Conservation (phyloP, 2,797 vertebrate species). For the Mastacembelus armatus region DNA sequence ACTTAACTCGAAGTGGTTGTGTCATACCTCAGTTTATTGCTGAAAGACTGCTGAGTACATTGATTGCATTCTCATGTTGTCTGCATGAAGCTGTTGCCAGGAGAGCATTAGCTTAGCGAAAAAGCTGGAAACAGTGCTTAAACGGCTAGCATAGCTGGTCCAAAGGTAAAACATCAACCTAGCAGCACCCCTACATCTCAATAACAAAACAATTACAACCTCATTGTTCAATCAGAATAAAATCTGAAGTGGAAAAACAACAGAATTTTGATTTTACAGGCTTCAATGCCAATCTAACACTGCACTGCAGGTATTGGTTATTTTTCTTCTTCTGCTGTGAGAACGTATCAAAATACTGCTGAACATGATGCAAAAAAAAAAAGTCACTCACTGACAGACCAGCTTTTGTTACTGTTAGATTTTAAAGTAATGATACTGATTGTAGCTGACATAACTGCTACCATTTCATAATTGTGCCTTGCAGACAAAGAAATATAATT, state of each 20-base stretch:
- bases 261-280: too few relatives aligned
- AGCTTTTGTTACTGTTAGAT: background rate
- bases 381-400: too few relatives aligned
- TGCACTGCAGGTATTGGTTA: background rate
- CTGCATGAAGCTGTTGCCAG: background rate
- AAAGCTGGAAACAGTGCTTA: background rate
- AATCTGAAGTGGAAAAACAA: too few relatives aligned
- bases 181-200: too few relatives aligned
- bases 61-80: background rate
- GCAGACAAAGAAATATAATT: too few relatives aligned
- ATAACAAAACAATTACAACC: background rate
- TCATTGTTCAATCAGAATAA: background rate
- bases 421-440: background rate
- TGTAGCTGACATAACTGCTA: background rate
- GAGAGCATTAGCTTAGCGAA: background rate
- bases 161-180: background rate
- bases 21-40: background rate
- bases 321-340: too few relatives aligned
- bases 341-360: background rate
- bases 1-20: constrained; percentile 40
- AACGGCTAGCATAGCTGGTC: background rate
- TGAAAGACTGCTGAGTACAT: background rate
- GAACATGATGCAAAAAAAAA: too few relatives aligned
- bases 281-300: too few relatives aligned
- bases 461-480: background rate